A percentile compares a stretch with the other conserved stretches of the same genome.
Evolutionary conservation across 1,140 invertebrate species (phyloP).

Genomic region (Steinernema khuongi): DNA sequence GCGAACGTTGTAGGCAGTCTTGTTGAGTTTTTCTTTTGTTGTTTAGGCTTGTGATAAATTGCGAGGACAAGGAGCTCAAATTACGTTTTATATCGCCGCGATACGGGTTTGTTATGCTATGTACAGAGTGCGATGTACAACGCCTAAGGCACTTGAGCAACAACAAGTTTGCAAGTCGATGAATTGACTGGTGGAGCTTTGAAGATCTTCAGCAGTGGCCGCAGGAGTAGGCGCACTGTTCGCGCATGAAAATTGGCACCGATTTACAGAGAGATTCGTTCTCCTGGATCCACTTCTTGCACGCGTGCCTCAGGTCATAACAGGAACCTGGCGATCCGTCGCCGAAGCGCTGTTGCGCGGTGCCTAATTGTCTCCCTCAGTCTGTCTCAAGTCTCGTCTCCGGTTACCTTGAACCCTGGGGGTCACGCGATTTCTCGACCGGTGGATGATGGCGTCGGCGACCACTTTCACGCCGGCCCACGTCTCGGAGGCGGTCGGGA

Average conservation of each 20-base stretch:
- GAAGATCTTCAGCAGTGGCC: constrained; percentile 46
- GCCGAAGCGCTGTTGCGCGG: constrained; percentile 36
- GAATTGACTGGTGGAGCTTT: neutral
- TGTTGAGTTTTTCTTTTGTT: neutral
- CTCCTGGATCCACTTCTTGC: constrained; percentile 55
- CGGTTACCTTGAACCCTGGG: neutral
- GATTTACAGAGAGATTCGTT: constrained; percentile 49
- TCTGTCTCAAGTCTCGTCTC: neutral
- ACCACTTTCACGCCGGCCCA: constrained; percentile 55
- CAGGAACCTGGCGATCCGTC: constrained; percentile 49
- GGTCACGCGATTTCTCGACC: neutral
- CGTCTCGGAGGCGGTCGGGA: constrained; percentile 55
- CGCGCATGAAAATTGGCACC: constrained; percentile 55
- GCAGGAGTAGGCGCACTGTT: constrained; percentile 54
- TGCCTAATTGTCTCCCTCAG: neutral
- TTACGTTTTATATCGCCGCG: neutral
- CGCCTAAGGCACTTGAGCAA: neutral
- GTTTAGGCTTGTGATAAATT: neutral
- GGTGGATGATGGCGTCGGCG: constrained; percentile 40
- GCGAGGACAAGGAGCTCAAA: too few species aligned
- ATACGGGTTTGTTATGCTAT: neutral
- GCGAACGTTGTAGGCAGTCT: neutral
- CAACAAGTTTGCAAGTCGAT: neutral
- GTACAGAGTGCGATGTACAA: neutral
- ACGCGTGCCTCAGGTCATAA: constrained; percentile 51